Evolutionary conservation across 2,888 invertebrate genomes (phyloP), one percentile per base, ranked within the genome.

Genomic region (Tenthredo mesomela): DNA sequence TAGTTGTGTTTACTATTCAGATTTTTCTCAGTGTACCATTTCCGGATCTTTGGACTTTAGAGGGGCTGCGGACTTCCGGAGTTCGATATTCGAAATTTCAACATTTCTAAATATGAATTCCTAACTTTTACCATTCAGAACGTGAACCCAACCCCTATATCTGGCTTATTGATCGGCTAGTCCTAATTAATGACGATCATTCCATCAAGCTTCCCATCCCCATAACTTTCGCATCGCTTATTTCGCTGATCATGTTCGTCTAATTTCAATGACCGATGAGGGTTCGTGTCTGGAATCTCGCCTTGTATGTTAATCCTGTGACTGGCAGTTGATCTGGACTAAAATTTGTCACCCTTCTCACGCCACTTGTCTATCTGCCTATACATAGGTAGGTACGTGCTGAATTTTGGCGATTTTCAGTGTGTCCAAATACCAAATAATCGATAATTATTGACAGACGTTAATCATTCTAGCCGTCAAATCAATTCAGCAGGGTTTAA

Each of bases 361-460:
- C n/a, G n/a, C 54, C 18, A 6, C 54, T 54, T n/a, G n/a, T 33
- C 12, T 6, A 29, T 70, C 18, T 6, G 1, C 33, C 12, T 37
- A 25, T 33, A 4, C 33, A 33, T 33, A 1, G 1, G 2, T 33
- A 33, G 2, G 2, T 9, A 47, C 47, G 47, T 15, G 47, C 0
- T 47, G 15, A 15, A 43, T 43, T 9, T 43, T 12, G 10, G 43
- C 2, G 10, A 43, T 43, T 43, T 43, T 12, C 15, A 15, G 6
- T 21, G 1, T 71, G 40, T 71, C 21, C 40, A 67, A 18, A 18
- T 12, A 15, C 7, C 18, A 10, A 33, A 67, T 43, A 73, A 73
- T 73, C 43, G 71, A 73, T 73, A 73, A 73, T 73, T n/a, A 73
- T 73, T 73, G 71, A 10, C 71, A 21, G 10, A 15, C 10, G 12